Evolutionary conservation across 2,797 vertebrate species (phyloP).

Genomic region (Varecia variegata): DNA sequence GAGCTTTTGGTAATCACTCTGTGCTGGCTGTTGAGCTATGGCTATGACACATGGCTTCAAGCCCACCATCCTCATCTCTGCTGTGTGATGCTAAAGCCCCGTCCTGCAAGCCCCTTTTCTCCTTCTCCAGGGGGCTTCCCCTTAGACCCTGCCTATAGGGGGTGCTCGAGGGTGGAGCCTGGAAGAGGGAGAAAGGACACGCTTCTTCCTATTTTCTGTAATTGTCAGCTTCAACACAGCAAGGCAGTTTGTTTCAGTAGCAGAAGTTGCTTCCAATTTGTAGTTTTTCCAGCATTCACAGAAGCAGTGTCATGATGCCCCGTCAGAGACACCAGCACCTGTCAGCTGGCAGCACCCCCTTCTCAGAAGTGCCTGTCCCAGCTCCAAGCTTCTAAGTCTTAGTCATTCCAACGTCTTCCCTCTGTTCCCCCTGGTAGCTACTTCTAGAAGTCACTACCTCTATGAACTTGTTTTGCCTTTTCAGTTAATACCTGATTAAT

Average conservation of each 20-base stretch:
- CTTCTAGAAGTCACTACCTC: neutral
- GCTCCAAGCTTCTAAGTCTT: neutral
- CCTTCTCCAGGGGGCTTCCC: neutral
- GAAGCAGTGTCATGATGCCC: neutral
- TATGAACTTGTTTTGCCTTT: neutral
- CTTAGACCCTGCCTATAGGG: neutral
- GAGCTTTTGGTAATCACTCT: neutral
- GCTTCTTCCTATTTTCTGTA: neutral
- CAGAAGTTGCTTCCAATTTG: neutral
- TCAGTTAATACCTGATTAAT: neutral
- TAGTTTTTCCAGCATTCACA: neutral
- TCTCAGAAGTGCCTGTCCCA: neutral
- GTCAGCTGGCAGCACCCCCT: neutral
- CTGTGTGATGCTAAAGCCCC: neutral
- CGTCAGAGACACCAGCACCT: neutral
- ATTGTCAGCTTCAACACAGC: neutral
- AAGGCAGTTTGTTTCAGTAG: neutral
- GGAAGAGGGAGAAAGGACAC: neutral
- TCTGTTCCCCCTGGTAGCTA: neutral
- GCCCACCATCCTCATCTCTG: neutral
- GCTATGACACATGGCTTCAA: neutral
- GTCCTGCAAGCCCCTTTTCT: neutral
- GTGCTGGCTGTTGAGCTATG: neutral
- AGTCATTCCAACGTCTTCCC: neutral
- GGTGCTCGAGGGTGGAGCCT: neutral